Evolutionary conservation across 2,888 invertebrate genomes (phyloP), one percentile per base, ranked within the genome.

Genomic region (Andricus curvator): DNA sequence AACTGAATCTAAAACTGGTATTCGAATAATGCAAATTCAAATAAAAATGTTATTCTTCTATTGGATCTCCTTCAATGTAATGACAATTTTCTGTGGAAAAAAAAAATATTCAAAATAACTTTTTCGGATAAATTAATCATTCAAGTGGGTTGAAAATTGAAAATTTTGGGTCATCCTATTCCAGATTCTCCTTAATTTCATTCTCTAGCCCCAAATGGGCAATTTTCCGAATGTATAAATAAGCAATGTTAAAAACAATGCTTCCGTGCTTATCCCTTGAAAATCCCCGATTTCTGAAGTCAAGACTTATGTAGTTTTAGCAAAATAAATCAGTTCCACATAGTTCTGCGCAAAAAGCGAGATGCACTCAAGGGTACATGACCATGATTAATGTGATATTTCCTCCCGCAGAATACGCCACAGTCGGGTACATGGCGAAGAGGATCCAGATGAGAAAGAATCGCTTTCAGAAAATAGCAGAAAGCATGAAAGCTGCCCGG

Each of bases 381-480:
- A 70, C 81, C 37, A 74, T 67, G 62, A 65, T 67, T 78, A 78
- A 78, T 6, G 51, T 78, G 20, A 65, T 79, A 81, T 79, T 65
- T 82, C 82, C 74, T 74, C 64, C 83, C 94, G 87, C 95, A 98
- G 99, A 99, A 95, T 99, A 99, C 94, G 99, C 99, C 86, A 97
- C 98, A 86, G 99, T 99, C 89, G 98, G 98, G 87, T 99, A 99
- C 94, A 97, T 99, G 97, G 98, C 98, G 88, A 99, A 98, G 94
- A 95, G 98, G 93, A 97, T 98, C 94, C 98, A 98, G 93, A 98
- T 98, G 97, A 95, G 98, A 92, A 98, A 98, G 94, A 98, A 97
- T 93, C 95, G 98, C 92, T 97, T 97, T 94, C 97, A 98, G 93
- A 98, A 98, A 94, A 97, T 98, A 93, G 97, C 97, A 86, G 97